Evolutionary conservation across 2,797 vertebrate genomes (phyloP), one percentile per base, ranked within the genome.

Genomic region (Liparis tanakae): DNA sequence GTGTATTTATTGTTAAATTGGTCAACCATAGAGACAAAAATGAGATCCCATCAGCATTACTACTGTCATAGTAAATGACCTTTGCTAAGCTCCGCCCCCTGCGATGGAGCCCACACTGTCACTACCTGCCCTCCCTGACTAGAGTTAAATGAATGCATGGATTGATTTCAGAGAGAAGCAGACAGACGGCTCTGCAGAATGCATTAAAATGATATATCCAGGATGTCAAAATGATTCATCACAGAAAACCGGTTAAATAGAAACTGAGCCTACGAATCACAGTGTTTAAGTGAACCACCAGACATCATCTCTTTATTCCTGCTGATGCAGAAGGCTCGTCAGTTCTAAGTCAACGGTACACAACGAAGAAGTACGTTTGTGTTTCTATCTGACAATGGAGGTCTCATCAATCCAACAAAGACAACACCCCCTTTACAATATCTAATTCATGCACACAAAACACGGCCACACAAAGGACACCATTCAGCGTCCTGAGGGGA

Each of bases 381-480:
- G 81, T 81, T 66, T 81, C 59, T 72, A 1, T 3, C 67, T 86
- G 82, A 78, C 76, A 84, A 33, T 57, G 37, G 54, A 65, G 56
- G 63, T 53, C 59, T 86, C 67, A 83, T 84, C 72, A 69, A 70
- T 79, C 10, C 9, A 57, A 56, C 64, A 63, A 75, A 76, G 43
- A 70, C 62, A 39, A 76, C 70, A 37, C 41, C 64, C 17, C 33
- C 58, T 77, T 67, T 46, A 48, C 63, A 30, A 71, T 44, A 72
- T 74, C 69, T 69, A 59, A 79, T 84, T 67, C 46, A 82, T 74
- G 55, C 33, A 9, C 34, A 60, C 44, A 58, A 72, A 81, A 65
- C 6, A 1, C 17, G 7, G 9, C 15, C 30, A 41, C 2, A 4
- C 18, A 63, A 53, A 53, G 51, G 20, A 69, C 46, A 37, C 25